phyloP scores from a whole-genome alignment of 2,113 vertebrate species.

The Clinocottus analis region DNA sequence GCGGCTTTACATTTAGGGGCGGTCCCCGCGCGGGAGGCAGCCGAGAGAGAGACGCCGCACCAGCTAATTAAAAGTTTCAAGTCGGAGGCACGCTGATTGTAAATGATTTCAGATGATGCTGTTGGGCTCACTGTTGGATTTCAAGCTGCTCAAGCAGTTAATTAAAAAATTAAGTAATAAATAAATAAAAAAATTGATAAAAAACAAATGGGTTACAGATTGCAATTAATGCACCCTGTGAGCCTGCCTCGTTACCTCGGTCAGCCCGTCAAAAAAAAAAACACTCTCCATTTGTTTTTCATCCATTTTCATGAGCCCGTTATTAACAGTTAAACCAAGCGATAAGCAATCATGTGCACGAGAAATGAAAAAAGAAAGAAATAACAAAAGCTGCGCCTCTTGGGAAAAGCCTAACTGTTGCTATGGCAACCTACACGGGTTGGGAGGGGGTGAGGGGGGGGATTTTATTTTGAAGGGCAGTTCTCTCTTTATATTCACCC shows the following conservation, averaged over 20 bases:
- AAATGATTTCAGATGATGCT: slow-evolving; percentile 76
- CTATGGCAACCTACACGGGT: slow-evolving; percentile 79
- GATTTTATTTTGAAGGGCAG: slow-evolving; percentile 61
- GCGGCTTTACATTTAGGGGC: slow-evolving; percentile 33
- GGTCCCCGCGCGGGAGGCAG: slow-evolving; percentile 17
- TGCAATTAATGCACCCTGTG: slow-evolving; percentile 78
- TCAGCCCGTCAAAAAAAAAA: slow-evolving; percentile 52
- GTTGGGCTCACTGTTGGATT: slow-evolving; percentile 79
- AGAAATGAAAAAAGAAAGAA: slow-evolving; percentile 4
- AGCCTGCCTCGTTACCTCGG: slow-evolving; percentile 68
- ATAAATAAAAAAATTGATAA: slow-evolving; percentile 60
- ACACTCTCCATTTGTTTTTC: slow-evolving; percentile 67
- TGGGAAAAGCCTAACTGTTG: slow-evolving; percentile 76
- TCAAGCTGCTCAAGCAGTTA: slow-evolving; percentile 83
- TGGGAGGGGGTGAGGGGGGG: slow-evolving; percentile 11
- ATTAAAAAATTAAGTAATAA: slow-evolving; percentile 77
- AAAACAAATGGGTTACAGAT: slow-evolving; percentile 82
- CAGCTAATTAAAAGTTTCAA: slow-evolving; percentile 83
- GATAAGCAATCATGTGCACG: slow-evolving; percentile 60
- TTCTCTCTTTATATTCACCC: slow-evolving; percentile 47
- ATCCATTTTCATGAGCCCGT: slow-evolving; percentile 61
- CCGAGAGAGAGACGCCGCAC: slow-evolving; percentile 36
- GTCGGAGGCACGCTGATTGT: slow-evolving; percentile 77
- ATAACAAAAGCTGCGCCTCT: slow-evolving; percentile 41
- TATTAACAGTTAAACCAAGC: slow-evolving; percentile 77